Conservation (phyloP, 2,113 vertebrate genomes). For the Pagrus major region DNA sequence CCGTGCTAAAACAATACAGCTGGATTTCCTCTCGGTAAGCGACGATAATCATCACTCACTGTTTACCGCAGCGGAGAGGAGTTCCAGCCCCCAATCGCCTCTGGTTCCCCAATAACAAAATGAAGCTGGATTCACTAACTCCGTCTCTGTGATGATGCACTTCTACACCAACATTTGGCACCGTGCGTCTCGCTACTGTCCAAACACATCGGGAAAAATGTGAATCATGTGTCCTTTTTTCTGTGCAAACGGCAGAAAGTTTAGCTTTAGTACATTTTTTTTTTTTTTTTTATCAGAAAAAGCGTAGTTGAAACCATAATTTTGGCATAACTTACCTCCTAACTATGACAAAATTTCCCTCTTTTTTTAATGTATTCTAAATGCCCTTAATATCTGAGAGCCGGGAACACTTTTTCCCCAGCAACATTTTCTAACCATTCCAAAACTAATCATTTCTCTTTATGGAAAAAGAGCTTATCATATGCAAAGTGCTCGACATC, state of each 20-base stretch:
- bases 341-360: conserved; percentile 51
- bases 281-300: conserved; percentile 52
- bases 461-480: conserved; percentile 81
- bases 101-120: conserved; percentile 66
- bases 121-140: conserved; percentile 65
- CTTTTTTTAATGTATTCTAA: conserved; percentile 70
- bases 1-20: conserved; percentile 83
- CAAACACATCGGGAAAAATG: conserved; percentile 61
- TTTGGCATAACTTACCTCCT: conserved; percentile 57
- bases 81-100: conserved; percentile 62
- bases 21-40: conserved; percentile 74
- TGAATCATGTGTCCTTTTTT: conserved; percentile 43
- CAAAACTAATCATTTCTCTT: conserved; percentile 80
- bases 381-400: conserved; percentile 71
- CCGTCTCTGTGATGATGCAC: conserved; percentile 54
- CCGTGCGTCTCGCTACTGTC: conserved; percentile 54
- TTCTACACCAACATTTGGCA: conserved; percentile 48
- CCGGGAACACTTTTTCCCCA: conserved; percentile 53
- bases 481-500: conserved; percentile 83
- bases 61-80: conserved; percentile 61
- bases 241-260: conserved; percentile 30
- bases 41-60: conserved; percentile 78
- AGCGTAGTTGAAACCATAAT: conserved; percentile 39
- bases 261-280: conserved; percentile 17
- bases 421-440: conserved; percentile 72